A percentile compares a stretch with the other conserved stretches of the same genome.
Conservation (phyloP, 2,888 invertebrate species). For the Brachylomia viminalis region DNA sequence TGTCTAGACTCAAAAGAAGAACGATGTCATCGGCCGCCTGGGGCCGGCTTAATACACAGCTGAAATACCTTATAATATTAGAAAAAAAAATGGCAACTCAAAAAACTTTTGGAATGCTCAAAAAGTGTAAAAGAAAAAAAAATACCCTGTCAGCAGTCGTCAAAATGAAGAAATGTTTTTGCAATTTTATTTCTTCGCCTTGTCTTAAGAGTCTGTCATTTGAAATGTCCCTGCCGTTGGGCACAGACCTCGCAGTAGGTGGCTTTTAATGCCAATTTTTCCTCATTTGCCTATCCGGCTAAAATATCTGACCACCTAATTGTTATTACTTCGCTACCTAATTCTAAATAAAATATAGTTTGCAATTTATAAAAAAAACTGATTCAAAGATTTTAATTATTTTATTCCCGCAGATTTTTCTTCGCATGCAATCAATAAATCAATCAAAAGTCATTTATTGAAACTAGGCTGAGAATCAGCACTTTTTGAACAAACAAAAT, state of each 20-base stretch:
- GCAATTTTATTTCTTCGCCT: slow-evolving; percentile 43
- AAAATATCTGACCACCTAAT: slow-evolving; percentile 20
- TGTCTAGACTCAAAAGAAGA: slow-evolving; percentile 42
- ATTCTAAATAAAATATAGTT: neutral
- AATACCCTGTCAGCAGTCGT: slow-evolving; percentile 20
- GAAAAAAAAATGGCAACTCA: neutral
- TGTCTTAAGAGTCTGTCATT: slow-evolving; percentile 39
- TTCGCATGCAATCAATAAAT: too few relatives aligned
- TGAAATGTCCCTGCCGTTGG: slow-evolving; percentile 34
- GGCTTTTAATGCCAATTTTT: slow-evolving; percentile 21
- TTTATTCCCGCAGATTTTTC: neutral
- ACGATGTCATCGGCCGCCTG: slow-evolving; percentile 17
- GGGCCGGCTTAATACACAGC: neutral
- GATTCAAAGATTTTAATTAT: neutral
- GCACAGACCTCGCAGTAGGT: slow-evolving; percentile 24
- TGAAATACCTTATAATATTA: slow-evolving; percentile 9
- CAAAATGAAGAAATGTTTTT: slow-evolving; percentile 41
- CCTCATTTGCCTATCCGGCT: slow-evolving; percentile 14
- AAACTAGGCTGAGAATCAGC: too few relatives aligned
- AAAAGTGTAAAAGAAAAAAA: slow-evolving; percentile 17
- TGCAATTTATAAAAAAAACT: neutral
- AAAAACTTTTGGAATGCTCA: neutral
- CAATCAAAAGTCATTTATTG: too few relatives aligned
- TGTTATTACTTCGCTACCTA: neutral
- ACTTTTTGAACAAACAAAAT: too few relatives aligned